phyloP scores from a whole-genome alignment of 2,113 vertebrate species.

The Bos indicus region DNA sequence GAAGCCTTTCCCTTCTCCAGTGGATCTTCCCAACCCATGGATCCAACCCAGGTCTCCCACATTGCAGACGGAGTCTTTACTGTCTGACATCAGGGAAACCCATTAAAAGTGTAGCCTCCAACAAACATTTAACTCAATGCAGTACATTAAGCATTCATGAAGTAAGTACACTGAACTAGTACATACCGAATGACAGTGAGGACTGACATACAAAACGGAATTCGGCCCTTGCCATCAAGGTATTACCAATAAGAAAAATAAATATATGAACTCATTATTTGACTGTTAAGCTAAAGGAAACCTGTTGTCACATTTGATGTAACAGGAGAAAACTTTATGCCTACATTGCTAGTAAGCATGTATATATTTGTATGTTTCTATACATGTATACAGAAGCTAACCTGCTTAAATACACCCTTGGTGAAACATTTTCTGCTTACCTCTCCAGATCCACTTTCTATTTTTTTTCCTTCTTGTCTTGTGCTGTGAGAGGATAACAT shows the following conservation, averaged over 20 bases:
- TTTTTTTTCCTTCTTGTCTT: neutral
- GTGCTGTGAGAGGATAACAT: neutral
- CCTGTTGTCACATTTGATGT: neutral
- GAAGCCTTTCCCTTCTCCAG: neutral
- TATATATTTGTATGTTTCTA: neutral
- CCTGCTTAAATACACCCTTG: neutral
- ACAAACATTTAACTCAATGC: neutral
- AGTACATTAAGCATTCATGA: neutral
- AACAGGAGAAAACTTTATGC: neutral
- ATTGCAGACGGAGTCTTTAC: neutral
- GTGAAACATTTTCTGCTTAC: neutral
- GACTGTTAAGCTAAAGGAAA: neutral
- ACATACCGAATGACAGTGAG: neutral
- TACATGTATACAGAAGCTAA: neutral
- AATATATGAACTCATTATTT: neutral
- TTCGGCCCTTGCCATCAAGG: neutral
- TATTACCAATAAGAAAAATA: neutral
- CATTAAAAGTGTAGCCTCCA: neutral
- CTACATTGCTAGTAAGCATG: neutral
- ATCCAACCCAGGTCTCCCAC: neutral
- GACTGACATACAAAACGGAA: neutral
- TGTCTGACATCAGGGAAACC: neutral
- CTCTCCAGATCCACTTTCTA: neutral
- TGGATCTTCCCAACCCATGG: neutral
- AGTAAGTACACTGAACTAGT: neutral